Evolutionary conservation across 2,113 vertebrate genomes (phyloP).

Genomic region (Callorhinus ursinus): DNA sequence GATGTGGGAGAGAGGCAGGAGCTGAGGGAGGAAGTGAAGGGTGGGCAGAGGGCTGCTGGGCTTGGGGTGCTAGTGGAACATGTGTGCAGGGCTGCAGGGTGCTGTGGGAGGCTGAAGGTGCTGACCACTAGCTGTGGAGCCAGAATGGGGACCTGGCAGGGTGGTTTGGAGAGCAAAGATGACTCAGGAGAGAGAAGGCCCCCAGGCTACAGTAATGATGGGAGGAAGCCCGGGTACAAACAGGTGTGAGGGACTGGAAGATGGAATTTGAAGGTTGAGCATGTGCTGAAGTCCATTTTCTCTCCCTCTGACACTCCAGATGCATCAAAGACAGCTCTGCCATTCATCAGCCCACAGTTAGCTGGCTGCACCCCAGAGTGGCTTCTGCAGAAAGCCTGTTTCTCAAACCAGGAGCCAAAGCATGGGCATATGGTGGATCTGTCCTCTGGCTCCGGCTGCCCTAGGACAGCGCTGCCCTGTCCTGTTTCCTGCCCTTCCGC

Average conservation of each 20-base stretch:
- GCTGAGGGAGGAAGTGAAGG: not conserved
- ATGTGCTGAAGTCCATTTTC: not conserved
- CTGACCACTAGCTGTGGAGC: not conserved
- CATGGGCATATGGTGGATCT: not conserved
- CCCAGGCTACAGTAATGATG: not conserved
- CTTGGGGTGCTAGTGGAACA: not conserved
- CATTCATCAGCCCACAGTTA: fast-evolving
- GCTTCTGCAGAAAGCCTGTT: not conserved
- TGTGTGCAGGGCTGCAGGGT: not conserved
- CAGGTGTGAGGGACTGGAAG: not conserved
- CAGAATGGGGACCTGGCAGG: not conserved
- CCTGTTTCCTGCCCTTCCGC: not conserved
- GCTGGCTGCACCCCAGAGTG: not conserved
- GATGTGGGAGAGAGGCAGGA: not conserved
- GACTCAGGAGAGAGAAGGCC: not conserved
- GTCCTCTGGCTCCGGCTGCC: not conserved
- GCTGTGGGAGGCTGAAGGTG: not conserved
- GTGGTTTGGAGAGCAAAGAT: not conserved
- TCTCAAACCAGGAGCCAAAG: not conserved
- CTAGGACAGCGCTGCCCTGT: not conserved
- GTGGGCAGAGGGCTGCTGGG: not conserved
- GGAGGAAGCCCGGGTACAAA: not conserved
- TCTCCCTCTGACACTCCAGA: not conserved
- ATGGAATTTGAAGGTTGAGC: not conserved
- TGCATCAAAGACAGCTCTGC: not conserved